phyloP scores from a whole-genome alignment of 2,113 vertebrate species.

The Megatriorchis doriae region DNA sequence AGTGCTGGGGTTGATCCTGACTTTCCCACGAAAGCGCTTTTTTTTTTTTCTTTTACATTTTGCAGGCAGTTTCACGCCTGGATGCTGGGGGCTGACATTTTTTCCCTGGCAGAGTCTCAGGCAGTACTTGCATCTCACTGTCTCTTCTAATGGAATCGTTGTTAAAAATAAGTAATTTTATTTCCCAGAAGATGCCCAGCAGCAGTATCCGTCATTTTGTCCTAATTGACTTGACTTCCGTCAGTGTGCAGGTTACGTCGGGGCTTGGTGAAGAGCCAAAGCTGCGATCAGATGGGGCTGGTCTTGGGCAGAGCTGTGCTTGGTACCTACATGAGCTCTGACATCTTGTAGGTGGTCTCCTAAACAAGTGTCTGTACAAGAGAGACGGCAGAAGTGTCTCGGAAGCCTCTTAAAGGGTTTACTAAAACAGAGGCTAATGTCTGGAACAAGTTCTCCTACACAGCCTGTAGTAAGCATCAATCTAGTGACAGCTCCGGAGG shows the following conservation, averaged over 20 bases:
- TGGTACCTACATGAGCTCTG: not conserved
- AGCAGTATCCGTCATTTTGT: not conserved
- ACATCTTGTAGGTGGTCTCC: not conserved
- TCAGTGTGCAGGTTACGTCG: not conserved
- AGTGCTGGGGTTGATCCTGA: not conserved
- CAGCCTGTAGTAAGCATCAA: not conserved
- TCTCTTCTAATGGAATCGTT: not conserved
- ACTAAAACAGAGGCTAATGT: not conserved
- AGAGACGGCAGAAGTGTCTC: not conserved
- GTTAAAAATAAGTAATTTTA: not conserved
- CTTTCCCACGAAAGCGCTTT: not conserved
- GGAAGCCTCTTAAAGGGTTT: not conserved
- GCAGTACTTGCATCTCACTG: rapidly evolving
- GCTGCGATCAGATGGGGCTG: not conserved
- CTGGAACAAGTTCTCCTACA: not conserved
- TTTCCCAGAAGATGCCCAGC: not conserved
- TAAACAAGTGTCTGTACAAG: too few relatives aligned
- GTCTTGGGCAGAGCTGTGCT: not conserved
- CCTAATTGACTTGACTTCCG: not conserved
- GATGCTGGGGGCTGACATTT: not conserved
- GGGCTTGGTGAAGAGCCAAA: not conserved
- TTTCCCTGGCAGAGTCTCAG: not conserved
- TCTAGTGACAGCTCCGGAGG: not conserved
- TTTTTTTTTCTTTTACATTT: rapidly evolving
- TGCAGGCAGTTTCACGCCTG: not conserved